Conservation (phyloP, 2,113 vertebrate species). For the Promerops cafer region DNA sequence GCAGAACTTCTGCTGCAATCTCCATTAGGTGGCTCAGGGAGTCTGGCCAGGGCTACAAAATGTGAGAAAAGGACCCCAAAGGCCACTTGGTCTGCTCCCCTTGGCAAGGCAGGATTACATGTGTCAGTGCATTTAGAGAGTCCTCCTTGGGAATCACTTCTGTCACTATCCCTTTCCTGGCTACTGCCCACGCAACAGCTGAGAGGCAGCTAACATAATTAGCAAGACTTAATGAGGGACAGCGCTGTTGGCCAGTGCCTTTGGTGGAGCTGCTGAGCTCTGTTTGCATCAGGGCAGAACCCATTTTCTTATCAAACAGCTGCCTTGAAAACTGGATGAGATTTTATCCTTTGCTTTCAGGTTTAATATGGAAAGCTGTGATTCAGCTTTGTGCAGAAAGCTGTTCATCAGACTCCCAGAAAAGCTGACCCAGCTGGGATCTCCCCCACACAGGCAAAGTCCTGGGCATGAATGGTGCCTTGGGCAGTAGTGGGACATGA, state of each 20-base stretch:
- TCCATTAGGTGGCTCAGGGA: neutral
- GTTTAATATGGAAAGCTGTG: neutral
- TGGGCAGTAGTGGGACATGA: neutral
- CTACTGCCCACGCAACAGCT: neutral
- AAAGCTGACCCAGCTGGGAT: neutral
- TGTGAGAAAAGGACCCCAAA: neutral
- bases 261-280: neutral
- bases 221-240: neutral
- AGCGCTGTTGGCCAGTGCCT: neutral
- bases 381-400: neutral
- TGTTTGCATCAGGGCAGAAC: neutral
- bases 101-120: neutral
- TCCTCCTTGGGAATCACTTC: neutral
- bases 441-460: fast-evolving
- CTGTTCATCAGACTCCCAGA: neutral
- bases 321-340: neutral
- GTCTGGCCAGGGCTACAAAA: neutral
- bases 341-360: neutral
- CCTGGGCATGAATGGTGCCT: neutral
- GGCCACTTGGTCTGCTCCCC: neutral
- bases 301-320: neutral
- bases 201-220: conserved; percentile 26
- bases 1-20: neutral
- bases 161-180: neutral
- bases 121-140: neutral